Evolutionary conservation across 1,140 invertebrate genomes (phyloP).

Genomic region (Brachionus angularis): DNA sequence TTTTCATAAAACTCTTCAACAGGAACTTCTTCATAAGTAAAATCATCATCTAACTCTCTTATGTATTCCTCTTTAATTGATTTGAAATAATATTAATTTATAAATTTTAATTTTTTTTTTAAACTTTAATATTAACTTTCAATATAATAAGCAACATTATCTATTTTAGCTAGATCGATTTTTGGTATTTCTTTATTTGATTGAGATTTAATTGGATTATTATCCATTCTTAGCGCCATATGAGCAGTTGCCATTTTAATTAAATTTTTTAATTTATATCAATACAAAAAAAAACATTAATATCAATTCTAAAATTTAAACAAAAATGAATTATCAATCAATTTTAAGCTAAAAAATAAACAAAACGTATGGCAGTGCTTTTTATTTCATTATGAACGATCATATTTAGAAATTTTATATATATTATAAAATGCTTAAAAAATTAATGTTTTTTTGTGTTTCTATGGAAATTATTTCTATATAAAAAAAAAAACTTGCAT

Average conservation of each 20-base stretch:
- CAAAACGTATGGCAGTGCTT: no score
- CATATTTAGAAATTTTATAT: no score
- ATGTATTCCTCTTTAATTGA: constrained; percentile 45
- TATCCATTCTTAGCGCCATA: background rate
- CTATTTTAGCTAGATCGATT: constrained; percentile 35
- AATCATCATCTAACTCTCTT: constrained; percentile 49
- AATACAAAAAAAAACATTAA: no score
- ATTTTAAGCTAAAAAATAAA: no score
- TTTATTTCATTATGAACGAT: no score
- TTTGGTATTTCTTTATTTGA: constrained; percentile 7
- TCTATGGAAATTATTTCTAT: constrained; percentile 36
- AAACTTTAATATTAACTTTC: background rate
- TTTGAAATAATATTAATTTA: no score
- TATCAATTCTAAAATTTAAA: no score
- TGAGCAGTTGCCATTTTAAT: constrained; percentile 13
- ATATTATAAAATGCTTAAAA: no score
- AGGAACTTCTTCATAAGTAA: constrained; percentile 52
- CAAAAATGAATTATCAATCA: no score
- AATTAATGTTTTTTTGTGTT: constrained; percentile 34
- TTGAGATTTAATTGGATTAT: background rate
- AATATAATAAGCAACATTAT: constrained; percentile 38
- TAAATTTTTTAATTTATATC: no score
- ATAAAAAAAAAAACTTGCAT: background rate
- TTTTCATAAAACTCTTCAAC: constrained; percentile 50
- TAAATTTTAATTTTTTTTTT: background rate